Base-by-base conservation (phyloP, 2,888 invertebrate species). In the Cantharis nigra region DNA sequence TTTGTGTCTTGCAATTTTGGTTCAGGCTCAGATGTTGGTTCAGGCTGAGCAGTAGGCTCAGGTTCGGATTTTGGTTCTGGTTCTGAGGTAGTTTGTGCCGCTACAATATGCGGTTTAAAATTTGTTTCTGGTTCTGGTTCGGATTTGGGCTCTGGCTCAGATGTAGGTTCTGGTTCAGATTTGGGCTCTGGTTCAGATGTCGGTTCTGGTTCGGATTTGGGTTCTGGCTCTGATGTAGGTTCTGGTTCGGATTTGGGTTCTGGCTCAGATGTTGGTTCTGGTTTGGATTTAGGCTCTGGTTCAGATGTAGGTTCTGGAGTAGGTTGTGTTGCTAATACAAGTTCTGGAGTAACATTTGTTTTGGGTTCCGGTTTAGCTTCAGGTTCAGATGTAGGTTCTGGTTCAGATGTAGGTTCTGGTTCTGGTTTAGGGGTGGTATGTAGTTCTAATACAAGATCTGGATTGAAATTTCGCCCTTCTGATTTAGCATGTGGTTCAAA, bases 401-500 rank as follows among this genome's bases (percentile, higher is more conserved):
- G 87, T 80, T 80, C 88, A 0, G 88, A 83, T 75, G 84, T 83
- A 30, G 88, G 86, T 13, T 83, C 80, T n/a, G 83, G 83, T 80
- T 84, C 79, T n/a, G 77, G 84, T 78, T 84, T 87, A 18, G 87
- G 88, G 86, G 87, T 90, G 49, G 90, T 87, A 84, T 90, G 89
- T 0, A 91, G 7, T 23, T 23, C 23, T 3, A 14, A 67, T 14
- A n/a, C 3, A 13, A n/a, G 89, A 76, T 89, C 28, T 20, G 65
- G 65, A n/a, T 18, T 13, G 4, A 13, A 11, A 13, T 64, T n/a
- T 11, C 11, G 63, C 64, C 78, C 70, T 80, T 79, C 62, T 73
- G 14, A 73, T 72, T 70, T 75, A 10, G 80, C 64, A 70, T 80
- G 77, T 9, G 81, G 20, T 28, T 71, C n/a, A 9, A 80, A 75